phyloP scores from a whole-genome alignment of 2,888 invertebrate species.

The Dryobota labecula region DNA sequence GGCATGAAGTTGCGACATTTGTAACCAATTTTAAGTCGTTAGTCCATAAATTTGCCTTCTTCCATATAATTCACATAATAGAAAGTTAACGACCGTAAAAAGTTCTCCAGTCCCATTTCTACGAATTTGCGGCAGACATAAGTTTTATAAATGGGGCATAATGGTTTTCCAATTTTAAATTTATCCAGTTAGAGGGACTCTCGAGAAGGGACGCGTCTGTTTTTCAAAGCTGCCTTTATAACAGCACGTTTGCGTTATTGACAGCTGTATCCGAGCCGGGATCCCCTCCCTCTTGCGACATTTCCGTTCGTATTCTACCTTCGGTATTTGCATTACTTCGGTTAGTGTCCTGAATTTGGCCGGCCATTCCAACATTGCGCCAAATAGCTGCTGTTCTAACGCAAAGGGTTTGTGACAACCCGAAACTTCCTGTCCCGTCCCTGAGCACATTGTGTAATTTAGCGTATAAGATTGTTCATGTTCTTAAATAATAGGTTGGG shows the following conservation, averaged over 20 bases:
- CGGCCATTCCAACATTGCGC: conserved; percentile 42
- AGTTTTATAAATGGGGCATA: conserved; percentile 57
- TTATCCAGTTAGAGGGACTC: conserved; percentile 53
- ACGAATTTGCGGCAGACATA: conserved; percentile 50
- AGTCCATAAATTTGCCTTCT: conserved; percentile 17
- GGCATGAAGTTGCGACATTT: conserved; percentile 18
- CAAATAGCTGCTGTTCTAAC: conserved; percentile 52
- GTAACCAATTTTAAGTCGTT: conserved; percentile 4
- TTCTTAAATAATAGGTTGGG: conserved; percentile 16
- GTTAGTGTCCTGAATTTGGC: conserved; percentile 45
- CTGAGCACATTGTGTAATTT: conserved; percentile 30
- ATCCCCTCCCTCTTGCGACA: conserved; percentile 63
- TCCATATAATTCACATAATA: conserved; percentile 47
- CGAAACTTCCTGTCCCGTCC: too few species aligned
- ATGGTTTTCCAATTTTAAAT: conserved; percentile 66
- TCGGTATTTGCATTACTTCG: conserved; percentile 54
- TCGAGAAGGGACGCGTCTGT: conserved; percentile 64
- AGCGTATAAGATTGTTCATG: conserved; percentile 14
- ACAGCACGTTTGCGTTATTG: conserved; percentile 67
- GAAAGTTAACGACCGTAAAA: conserved; percentile 56
- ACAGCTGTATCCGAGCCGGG: conserved; percentile 71
- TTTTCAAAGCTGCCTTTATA: conserved; percentile 65
- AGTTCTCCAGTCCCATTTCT: conserved; percentile 40
- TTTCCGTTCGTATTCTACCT: conserved; percentile 61
- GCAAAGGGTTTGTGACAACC: conserved; percentile 47